Conservation (phyloP, 2,113 vertebrate species). For the Callocephalon fimbriatum region DNA sequence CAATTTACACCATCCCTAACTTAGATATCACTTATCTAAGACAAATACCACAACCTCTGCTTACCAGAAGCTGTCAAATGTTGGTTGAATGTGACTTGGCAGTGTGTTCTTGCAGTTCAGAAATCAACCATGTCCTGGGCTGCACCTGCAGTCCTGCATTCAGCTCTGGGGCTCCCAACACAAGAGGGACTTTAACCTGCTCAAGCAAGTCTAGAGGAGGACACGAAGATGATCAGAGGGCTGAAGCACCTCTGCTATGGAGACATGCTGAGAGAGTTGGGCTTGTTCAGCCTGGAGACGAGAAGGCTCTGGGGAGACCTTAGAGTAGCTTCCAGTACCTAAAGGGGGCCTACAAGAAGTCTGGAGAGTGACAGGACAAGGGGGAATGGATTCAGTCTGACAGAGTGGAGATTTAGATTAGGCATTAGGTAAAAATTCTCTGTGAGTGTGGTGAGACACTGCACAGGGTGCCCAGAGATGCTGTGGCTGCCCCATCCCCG, state of each 20-base stretch:
- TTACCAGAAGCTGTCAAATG: not conserved
- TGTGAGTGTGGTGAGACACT: too few species aligned
- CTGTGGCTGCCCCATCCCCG: too few species aligned
- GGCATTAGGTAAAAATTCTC: too few species aligned
- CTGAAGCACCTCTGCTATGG: not conserved
- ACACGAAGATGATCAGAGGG: not conserved
- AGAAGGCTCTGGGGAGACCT: not conserved
- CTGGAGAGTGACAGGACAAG: not conserved
- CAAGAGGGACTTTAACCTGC: not conserved
- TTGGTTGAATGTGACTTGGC: not conserved
- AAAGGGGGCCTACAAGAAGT: not conserved
- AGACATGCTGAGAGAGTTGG: not conserved
- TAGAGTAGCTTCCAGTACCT: not conserved
- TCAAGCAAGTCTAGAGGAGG: not conserved
- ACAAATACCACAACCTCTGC: not conserved
- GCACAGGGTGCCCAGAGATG: too few species aligned
- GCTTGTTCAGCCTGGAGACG: not conserved
- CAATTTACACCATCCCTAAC: not conserved
- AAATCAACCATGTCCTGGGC: not conserved
- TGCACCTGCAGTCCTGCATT: not conserved
- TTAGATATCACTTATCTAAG: not conserved
- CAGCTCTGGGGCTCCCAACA: not conserved
- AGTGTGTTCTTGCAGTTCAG: not conserved
- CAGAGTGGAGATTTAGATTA: too few species aligned
- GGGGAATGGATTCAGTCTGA: too few species aligned